A percentile compares a stretch with the other conserved stretches of the same genome.
These are phyloP conservation scores for Noctua comes DNA, from an alignment of 2,888 invertebrate genomes.

Conservation along the genomic window DNA sequence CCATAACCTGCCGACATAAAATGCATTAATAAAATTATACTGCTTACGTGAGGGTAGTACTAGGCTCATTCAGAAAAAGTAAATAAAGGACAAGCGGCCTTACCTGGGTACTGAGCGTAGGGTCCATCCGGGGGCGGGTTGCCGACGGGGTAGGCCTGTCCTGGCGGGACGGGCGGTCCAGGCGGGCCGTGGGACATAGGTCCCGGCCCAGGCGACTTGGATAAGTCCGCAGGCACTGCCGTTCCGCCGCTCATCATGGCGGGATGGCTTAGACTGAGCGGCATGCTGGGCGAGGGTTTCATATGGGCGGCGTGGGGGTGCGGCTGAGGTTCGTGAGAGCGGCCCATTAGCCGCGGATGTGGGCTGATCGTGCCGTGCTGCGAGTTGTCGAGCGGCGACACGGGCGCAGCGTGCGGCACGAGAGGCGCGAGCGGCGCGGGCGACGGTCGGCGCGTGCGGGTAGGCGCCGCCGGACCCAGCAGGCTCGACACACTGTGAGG, in stretches of 20 bases:
- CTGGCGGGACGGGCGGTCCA: conserved; percentile 65
- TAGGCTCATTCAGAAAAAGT: not conserved
- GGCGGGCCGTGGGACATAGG: conserved; percentile 70
- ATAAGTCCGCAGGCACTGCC: conserved; percentile 68
- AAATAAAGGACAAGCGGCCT: conserved; percentile 5
- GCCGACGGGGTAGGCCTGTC: conserved; percentile 74
- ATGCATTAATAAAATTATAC: not conserved
- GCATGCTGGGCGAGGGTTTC: conserved; percentile 61
- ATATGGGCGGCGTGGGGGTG: conserved; percentile 62
- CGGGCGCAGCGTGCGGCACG: conserved; percentile 28
- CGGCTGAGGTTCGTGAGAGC: conserved; percentile 46
- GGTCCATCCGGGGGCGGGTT: conserved; percentile 80
- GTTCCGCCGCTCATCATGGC: conserved; percentile 76
- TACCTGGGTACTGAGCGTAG: conserved; percentile 87
- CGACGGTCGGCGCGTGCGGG: conserved; percentile 71
- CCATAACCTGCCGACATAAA: conserved; percentile 79
- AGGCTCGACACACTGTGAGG: conserved; percentile 87
- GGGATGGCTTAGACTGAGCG: conserved; percentile 75
- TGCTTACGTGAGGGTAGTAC: not conserved
- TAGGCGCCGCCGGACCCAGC: conserved; percentile 72
- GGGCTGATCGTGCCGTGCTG: conserved; percentile 12
- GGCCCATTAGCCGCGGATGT: conserved; percentile 47
- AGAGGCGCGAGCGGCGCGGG: conserved; percentile 30
- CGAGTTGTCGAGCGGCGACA: conserved; percentile 63
- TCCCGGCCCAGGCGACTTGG: conserved; percentile 66